These are phyloP conservation scores for Sus scrofa DNA, from an alignment of 2,113 vertebrate genomes.

Conservation along the genomic window DNA sequence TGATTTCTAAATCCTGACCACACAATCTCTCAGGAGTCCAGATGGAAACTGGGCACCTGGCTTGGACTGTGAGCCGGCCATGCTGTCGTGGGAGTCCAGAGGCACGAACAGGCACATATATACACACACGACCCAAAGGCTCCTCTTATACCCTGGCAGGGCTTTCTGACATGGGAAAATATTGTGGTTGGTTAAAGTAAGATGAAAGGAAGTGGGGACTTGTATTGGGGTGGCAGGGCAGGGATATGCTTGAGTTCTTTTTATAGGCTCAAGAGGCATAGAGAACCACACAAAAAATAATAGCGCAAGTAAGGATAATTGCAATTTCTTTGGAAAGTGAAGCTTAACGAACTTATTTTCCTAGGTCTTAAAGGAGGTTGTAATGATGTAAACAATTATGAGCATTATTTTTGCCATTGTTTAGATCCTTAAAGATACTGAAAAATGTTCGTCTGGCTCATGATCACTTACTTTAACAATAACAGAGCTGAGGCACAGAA, in stretches of 20 bases:
- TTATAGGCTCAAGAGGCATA: not conserved
- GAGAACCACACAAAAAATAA: not conserved
- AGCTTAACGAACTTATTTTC: not conserved
- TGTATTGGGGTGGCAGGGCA: not conserved
- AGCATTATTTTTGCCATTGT: not conserved
- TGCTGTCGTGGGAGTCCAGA: not conserved
- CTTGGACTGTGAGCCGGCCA: constrained; percentile 25
- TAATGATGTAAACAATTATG: not conserved
- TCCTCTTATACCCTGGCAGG: not conserved
- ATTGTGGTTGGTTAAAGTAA: constrained; percentile 35
- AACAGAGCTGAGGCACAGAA: not conserved
- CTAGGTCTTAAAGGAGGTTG: not conserved
- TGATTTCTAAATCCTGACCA: constrained; percentile 73
- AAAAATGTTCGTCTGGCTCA: not conserved
- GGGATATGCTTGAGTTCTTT: not conserved
- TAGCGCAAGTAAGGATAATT: not conserved
- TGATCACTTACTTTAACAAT: not conserved
- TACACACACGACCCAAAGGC: not conserved
- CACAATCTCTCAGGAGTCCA: constrained; percentile 69
- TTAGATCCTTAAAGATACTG: not conserved
- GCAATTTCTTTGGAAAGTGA: constrained; percentile 19
- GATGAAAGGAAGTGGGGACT: constrained; percentile 23
- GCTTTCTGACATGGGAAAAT: constrained; percentile 15
- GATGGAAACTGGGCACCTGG: constrained; percentile 69
- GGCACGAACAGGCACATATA: not conserved